These are phyloP conservation scores for Argyrosomus japonicus DNA, from an alignment of 2,113 vertebrate genomes.

Conservation along the genomic window DNA sequence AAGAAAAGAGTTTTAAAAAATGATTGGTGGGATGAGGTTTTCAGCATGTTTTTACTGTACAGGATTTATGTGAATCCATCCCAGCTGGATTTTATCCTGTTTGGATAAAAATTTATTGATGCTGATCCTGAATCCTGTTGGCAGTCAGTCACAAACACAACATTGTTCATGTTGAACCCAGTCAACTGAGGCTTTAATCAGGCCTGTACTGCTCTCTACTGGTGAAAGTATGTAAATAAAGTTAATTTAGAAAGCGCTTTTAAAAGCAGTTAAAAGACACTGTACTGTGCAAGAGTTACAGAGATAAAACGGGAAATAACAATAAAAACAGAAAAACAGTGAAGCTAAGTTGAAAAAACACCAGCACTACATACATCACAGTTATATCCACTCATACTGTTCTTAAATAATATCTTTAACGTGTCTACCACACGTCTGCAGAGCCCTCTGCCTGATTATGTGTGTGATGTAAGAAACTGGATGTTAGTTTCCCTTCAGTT, in stretches of 20 bases:
- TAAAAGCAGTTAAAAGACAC: no score
- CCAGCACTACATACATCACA: not conserved
- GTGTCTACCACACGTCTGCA: not conserved
- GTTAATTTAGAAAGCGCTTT: no score
- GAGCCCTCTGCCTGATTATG: not conserved
- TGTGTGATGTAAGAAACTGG: not conserved
- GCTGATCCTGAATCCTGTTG: conserved; percentile 3
- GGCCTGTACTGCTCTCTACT: conserved; percentile 46
- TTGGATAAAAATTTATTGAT: not conserved
- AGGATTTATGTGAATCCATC: not conserved
- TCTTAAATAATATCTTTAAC: not conserved
- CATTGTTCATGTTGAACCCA: not conserved
- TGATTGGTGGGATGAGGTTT: conserved; percentile 3
- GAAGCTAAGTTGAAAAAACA: not conserved
- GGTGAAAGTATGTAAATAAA: not conserved
- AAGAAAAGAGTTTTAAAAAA: not conserved
- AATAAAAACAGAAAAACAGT: not conserved
- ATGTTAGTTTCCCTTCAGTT: not conserved
- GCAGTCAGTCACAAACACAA: not conserved
- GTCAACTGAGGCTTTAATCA: not conserved
- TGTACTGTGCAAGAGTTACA: no score
- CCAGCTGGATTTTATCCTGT: not conserved
- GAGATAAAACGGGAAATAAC: no score
- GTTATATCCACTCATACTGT: not conserved
- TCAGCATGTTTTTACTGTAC: conserved; percentile 1